A percentile compares a stretch with the other conserved stretches of the same genome.
Evolutionary conservation across 2,797 vertebrate species (phyloP).

Genomic region (Coendou prehensilis): DNA sequence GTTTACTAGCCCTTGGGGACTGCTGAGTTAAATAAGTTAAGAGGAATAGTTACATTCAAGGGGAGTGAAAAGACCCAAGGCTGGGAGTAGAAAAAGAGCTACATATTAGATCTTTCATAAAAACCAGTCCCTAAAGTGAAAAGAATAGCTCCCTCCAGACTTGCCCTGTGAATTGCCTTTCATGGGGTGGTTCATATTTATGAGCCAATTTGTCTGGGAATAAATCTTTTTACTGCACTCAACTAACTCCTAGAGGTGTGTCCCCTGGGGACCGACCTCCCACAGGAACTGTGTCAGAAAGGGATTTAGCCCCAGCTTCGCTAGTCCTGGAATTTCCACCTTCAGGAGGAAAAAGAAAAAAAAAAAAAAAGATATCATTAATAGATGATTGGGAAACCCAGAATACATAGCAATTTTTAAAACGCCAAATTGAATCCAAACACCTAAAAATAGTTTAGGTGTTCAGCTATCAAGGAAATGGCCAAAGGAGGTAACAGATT

Average conservation of each 20-base stretch:
- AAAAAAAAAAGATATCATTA: background rate
- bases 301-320: background rate
- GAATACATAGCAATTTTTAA: background rate
- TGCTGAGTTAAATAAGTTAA: constrained; percentile 21
- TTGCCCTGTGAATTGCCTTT: background rate
- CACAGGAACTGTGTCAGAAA: constrained; percentile 21
- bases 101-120: background rate
- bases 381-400: background rate
- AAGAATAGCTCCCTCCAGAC: constrained; percentile 64
- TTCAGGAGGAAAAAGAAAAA: background rate
- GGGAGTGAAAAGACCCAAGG: background rate
- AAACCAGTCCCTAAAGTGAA: background rate
- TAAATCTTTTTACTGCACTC: constrained; percentile 69
- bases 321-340: background rate
- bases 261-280: background rate
- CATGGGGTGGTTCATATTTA: constrained; percentile 43
- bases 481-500: background rate
- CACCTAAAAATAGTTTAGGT: background rate
- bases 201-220: constrained; percentile 60
- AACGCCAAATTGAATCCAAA: background rate
- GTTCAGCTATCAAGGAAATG: background rate
- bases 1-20: constrained; percentile 43
- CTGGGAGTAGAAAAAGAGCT: background rate
- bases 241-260: constrained; percentile 12
- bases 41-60: constrained; percentile 3